phyloP scores from a whole-genome alignment of 2,797 vertebrate species.

The Acestrorhynchus altus region DNA sequence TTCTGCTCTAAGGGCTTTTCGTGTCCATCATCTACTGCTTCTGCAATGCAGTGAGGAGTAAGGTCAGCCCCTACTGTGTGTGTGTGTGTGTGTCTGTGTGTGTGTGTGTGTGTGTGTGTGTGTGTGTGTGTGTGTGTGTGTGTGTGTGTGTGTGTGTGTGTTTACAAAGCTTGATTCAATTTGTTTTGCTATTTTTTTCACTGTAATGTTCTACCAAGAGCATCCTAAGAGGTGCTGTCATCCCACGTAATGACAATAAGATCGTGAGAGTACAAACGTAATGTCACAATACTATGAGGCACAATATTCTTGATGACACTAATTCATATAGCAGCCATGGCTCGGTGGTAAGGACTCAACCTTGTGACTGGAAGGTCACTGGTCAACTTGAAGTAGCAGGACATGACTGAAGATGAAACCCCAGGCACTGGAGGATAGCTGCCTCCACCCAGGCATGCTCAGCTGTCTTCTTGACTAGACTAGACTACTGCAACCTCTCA shows the following conservation, averaged over 20 bases:
- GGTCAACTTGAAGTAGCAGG: too few relatives aligned
- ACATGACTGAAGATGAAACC: too few relatives aligned
- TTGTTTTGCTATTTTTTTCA: background rate
- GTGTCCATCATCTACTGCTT: constrained; percentile 92
- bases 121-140: background rate
- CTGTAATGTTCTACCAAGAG: background rate
- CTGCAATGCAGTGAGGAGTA: constrained; percentile 91
- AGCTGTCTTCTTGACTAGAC: too few relatives aligned
- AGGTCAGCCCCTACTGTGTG: background rate
- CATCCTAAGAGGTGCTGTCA: background rate
- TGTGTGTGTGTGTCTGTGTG: background rate
- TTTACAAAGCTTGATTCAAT: background rate
- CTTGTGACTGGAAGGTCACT: too few relatives aligned
- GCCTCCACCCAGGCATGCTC: too few relatives aligned
- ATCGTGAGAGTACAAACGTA: too few relatives aligned
- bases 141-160: background rate
- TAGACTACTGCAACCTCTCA: too few relatives aligned
- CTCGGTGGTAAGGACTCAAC: too few relatives aligned
- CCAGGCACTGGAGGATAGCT: too few relatives aligned
- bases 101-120: background rate
- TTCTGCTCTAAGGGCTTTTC: constrained; percentile 85
- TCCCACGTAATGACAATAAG: background rate
- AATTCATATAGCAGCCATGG: too few relatives aligned
- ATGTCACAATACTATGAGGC: too few relatives aligned
- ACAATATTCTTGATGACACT: too few relatives aligned